A percentile compares a stretch with the other conserved stretches of the same genome.
phyloP scores from a whole-genome alignment of 2,113 vertebrate genomes.

The Stomatorhinus ivindoensis region DNA sequence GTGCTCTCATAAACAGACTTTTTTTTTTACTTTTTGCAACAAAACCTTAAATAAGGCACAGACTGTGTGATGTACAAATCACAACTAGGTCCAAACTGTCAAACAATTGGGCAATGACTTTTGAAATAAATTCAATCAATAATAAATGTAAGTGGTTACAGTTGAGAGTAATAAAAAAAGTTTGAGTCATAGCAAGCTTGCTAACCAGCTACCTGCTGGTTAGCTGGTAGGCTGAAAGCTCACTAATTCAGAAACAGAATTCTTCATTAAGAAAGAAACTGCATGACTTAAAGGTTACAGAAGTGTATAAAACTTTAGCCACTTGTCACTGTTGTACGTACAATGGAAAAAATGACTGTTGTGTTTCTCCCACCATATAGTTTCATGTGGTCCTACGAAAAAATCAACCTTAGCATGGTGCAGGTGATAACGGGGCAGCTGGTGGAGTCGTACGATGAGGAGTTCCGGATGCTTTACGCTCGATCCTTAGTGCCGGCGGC shows the following conservation, averaged over 20 bases:
- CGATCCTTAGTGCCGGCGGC: slow-evolving; percentile 70
- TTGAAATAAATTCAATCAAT: neutral
- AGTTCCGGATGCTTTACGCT: slow-evolving; percentile 88
- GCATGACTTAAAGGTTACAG: neutral
- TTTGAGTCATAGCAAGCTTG: neutral
- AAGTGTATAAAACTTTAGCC: neutral
- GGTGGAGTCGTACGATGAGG: slow-evolving; percentile 88
- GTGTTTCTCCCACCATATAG: slow-evolving; percentile 53
- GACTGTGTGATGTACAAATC: neutral
- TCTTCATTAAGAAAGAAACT: neutral
- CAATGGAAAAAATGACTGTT: neutral
- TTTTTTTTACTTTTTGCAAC: neutral
- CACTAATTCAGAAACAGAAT: neutral
- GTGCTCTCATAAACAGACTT: neutral
- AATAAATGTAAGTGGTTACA: neutral
- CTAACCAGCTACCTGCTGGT: no score
- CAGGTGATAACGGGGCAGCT: slow-evolving; percentile 88
- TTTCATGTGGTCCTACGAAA: slow-evolving; percentile 94
- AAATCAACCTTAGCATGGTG: slow-evolving; percentile 92
- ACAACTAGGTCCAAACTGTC: neutral
- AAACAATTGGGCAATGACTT: neutral
- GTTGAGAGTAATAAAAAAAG: neutral
- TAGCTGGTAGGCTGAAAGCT: neutral
- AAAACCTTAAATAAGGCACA: neutral
- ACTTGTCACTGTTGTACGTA: neutral